phyloP scores from a whole-genome alignment of 1,140 invertebrate genomes.

The Proctacanthus coquilletti region DNA sequence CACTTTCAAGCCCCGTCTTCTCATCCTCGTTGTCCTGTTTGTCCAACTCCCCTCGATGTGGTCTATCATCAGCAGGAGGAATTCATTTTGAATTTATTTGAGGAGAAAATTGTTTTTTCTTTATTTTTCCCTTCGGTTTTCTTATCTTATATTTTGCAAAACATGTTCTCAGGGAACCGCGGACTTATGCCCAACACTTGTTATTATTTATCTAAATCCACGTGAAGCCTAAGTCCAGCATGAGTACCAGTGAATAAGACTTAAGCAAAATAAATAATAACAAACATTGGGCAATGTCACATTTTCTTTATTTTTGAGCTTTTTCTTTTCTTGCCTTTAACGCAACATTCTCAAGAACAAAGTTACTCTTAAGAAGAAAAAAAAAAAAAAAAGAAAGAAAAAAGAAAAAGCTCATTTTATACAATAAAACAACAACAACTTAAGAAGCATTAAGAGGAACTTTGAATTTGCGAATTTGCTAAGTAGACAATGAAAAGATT shows the following conservation, averaged over 20 bases:
- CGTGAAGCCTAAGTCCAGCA: too few relatives aligned
- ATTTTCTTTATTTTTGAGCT: conserved; percentile 2
- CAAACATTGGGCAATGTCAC: too few relatives aligned
- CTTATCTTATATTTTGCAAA: too few relatives aligned
- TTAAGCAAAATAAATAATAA: neutral
- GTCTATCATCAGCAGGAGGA: conserved; percentile 3
- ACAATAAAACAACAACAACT: conserved; percentile 8
- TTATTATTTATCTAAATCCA: too few relatives aligned
- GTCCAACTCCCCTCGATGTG: conserved; percentile 1
- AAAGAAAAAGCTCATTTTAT: conserved; percentile 3
- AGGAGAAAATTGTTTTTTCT: too few relatives aligned
- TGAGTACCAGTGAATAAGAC: too few relatives aligned
- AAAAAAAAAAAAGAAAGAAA: conserved; percentile 2
- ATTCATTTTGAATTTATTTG: too few relatives aligned
- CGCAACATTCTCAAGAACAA: neutral
- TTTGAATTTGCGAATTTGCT: too few relatives aligned
- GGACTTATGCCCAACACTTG: too few relatives aligned
- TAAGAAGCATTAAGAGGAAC: neutral
- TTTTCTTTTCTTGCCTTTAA: conserved; percentile 4
- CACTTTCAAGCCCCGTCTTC: conserved; percentile 6
- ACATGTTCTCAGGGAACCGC: too few relatives aligned
- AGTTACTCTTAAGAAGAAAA: conserved; percentile 1
- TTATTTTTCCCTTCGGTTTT: too few relatives aligned
- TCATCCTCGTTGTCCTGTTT: conserved; percentile 1
- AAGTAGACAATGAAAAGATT: too few relatives aligned